phyloP scores from a whole-genome alignment of 2,113 vertebrate genomes.

The Macroglossus sobrinus region DNA sequence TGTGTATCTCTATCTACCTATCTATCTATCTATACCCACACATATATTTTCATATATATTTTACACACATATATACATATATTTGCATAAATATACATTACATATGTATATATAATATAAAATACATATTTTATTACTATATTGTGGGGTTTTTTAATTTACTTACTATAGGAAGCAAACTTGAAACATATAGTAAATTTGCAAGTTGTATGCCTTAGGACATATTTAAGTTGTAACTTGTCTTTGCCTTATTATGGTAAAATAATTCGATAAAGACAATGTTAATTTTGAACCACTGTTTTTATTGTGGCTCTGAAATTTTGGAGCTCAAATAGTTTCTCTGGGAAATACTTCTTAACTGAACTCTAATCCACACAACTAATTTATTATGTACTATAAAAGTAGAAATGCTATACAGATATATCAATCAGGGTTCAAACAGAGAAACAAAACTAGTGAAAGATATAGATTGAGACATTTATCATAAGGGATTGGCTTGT shows the following conservation, averaged over 20 bases:
- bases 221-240: background rate
- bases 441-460: background rate
- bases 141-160: background rate
- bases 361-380: background rate
- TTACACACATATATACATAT: no score
- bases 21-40: no score
- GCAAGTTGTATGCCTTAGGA: background rate
- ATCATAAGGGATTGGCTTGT: background rate
- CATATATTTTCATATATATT: background rate
- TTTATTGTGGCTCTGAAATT: background rate
- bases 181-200: background rate
- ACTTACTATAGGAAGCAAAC: background rate
- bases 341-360: background rate
- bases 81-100: background rate
- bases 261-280: background rate
- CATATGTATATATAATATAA: background rate
- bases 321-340: background rate
- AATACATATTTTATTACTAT: background rate
- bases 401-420: background rate
- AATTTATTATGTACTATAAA: background rate
- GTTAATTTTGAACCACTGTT: background rate
- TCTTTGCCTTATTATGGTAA: background rate
- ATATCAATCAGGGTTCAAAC: background rate
- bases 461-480: background rate
- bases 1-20: no score